Conservation (phyloP, 2,797 vertebrate genomes). For the Antrozous pallidus region DNA sequence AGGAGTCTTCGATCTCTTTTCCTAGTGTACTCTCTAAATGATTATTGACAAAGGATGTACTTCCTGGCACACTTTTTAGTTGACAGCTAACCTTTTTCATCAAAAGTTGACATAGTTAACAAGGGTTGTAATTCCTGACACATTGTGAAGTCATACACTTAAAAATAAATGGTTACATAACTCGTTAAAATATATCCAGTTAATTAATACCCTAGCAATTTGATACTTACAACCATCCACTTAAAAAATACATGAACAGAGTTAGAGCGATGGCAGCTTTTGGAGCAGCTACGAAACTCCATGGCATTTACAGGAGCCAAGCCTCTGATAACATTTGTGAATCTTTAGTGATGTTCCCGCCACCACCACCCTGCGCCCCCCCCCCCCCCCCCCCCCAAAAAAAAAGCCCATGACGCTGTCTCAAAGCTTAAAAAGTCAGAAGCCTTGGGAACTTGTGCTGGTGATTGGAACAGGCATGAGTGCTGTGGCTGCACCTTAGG, state of each 20-base stretch:
- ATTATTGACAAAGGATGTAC: not conserved
- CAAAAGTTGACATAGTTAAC: constrained; percentile 18
- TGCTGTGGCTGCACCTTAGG: not conserved
- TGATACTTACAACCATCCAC: not conserved
- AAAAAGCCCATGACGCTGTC: not conserved
- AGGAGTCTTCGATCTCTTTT: not conserved
- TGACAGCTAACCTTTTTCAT: constrained; percentile 2
- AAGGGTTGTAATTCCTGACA: not conserved
- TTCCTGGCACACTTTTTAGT: constrained; percentile 1
- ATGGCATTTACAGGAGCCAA: not conserved
- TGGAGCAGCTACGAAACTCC: not conserved
- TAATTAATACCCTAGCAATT: constrained; percentile 41
- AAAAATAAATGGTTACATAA: constrained; percentile 11
- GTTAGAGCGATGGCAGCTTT: not conserved
- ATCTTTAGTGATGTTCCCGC: not conserved
- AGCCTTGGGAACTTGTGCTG: not conserved
- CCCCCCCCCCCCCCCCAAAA: too few species aligned
- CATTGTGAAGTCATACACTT: not conserved
- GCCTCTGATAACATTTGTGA: not conserved
- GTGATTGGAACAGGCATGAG: not conserved
- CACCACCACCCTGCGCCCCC: rapidly evolving
- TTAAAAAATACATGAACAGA: constrained; percentile 32
- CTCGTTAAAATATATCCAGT: constrained; percentile 5
- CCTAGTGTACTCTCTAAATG: not conserved
- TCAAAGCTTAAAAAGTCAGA: not conserved